phyloP scores from a whole-genome alignment of 2,797 vertebrate species.

The Phoeniculus purpureus region DNA sequence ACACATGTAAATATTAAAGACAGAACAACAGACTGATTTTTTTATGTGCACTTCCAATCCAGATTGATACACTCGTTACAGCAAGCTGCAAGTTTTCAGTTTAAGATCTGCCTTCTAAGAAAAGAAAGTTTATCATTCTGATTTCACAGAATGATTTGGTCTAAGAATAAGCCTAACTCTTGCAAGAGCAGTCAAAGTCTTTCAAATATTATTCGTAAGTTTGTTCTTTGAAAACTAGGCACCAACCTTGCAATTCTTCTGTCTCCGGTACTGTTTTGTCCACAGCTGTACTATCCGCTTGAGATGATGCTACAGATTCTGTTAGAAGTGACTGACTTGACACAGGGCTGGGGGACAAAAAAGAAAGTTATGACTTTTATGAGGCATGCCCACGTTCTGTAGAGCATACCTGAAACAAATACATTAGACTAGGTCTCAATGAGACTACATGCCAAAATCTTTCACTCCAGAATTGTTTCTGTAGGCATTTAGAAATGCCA shows the following conservation, averaged over 20 bases:
- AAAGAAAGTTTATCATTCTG: background rate
- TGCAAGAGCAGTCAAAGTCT: background rate
- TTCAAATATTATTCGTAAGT: background rate
- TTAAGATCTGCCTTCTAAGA: background rate
- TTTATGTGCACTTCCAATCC: background rate
- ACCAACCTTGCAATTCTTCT: constrained; percentile 83
- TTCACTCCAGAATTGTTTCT: background rate
- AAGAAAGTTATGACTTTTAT: constrained; percentile 4
- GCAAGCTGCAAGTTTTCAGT: background rate
- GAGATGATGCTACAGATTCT: constrained; percentile 80
- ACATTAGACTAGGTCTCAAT: background rate
- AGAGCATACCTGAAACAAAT: background rate
- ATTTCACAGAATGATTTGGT: background rate
- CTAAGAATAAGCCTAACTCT: background rate
- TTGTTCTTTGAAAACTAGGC: background rate
- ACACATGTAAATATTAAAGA: too few species aligned
- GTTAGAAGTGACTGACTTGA: constrained; percentile 81
- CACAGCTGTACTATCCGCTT: constrained; percentile 76
- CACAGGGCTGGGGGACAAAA: constrained; percentile 69
- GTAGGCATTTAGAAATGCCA: background rate
- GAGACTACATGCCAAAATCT: background rate
- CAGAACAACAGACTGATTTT: background rate
- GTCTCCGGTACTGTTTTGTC: constrained; percentile 80
- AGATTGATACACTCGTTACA: background rate
- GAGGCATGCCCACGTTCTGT: background rate